Conservation (phyloP, 2,113 vertebrate species). For the Albula glossodonta region DNA sequence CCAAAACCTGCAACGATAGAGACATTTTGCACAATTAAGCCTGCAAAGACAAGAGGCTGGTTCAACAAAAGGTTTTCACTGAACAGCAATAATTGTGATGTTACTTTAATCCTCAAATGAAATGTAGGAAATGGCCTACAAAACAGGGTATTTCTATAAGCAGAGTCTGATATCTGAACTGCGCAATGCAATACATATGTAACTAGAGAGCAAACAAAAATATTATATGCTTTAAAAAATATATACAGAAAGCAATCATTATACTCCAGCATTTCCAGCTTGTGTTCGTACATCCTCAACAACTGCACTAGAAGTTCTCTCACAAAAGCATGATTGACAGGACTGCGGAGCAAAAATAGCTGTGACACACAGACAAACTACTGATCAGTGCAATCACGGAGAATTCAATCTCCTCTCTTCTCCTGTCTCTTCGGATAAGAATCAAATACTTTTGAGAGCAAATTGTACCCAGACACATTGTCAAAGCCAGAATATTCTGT, state of each 20-base stretch:
- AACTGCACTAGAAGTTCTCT: background rate
- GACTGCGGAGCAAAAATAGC: background rate
- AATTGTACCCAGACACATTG: slow-evolving; percentile 8
- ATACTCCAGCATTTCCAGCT: background rate
- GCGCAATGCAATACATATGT: slow-evolving; percentile 1
- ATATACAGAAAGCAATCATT: slow-evolving; percentile 9
- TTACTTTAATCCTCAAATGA: slow-evolving; percentile 13
- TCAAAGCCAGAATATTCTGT: background rate
- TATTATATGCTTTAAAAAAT: slow-evolving; percentile 4
- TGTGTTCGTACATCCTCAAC: background rate
- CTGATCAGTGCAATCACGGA: slow-evolving; percentile 6
- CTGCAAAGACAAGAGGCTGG: slow-evolving; percentile 23
- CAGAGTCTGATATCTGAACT: background rate
- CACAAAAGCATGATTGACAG: background rate
- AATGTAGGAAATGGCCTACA: slow-evolving; percentile 5
- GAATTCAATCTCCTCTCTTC: slow-evolving; percentile 3
- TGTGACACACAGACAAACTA: background rate
- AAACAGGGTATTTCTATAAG: slow-evolving; percentile 24
- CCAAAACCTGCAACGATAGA: background rate
- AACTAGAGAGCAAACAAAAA: background rate
- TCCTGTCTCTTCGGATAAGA: background rate
- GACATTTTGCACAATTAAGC: slow-evolving; percentile 31
- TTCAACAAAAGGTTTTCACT: slow-evolving; percentile 30
- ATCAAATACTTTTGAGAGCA: background rate
- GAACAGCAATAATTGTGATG: slow-evolving; percentile 64